These are phyloP conservation scores for Agriopis marginaria DNA, from an alignment of 2,888 invertebrate genomes.

Conservation along the genomic window DNA sequence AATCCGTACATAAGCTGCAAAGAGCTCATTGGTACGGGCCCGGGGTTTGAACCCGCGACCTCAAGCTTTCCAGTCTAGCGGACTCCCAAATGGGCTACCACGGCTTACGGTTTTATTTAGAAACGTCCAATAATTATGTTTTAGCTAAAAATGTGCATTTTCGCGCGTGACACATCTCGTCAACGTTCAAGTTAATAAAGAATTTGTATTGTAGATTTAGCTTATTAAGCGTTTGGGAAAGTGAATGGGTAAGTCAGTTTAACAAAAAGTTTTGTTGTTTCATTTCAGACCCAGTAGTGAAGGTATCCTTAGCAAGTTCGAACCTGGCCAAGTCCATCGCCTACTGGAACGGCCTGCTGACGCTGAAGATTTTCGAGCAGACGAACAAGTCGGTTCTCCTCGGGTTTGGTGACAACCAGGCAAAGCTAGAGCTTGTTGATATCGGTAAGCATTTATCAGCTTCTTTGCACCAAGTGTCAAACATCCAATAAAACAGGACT, in stretches of 20 bases:
- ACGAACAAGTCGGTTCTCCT: constrained; percentile 87
- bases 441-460: constrained; percentile 84
- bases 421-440: constrained; percentile 91
- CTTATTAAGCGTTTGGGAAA: too few species aligned
- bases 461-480: background rate
- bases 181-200: too few species aligned
- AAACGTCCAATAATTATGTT: too few species aligned
- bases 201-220: too few species aligned
- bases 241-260: background rate
- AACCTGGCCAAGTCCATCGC: constrained; percentile 91
- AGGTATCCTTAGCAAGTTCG: constrained; percentile 92
- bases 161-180: too few species aligned
- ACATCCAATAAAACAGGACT: background rate
- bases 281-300: constrained; percentile 90
- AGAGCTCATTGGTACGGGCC: too few species aligned
- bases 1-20: too few species aligned
- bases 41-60: too few species aligned
- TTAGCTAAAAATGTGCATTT: too few species aligned
- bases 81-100: too few species aligned
- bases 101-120: too few species aligned
- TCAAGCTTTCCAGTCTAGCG: too few species aligned
- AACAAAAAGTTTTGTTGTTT: background rate
- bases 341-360: constrained; percentile 94
- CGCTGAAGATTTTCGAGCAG: constrained; percentile 90
- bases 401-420: constrained; percentile 91